Conservation (phyloP, 2,888 invertebrate species). For the Notodonta ziczac region DNA sequence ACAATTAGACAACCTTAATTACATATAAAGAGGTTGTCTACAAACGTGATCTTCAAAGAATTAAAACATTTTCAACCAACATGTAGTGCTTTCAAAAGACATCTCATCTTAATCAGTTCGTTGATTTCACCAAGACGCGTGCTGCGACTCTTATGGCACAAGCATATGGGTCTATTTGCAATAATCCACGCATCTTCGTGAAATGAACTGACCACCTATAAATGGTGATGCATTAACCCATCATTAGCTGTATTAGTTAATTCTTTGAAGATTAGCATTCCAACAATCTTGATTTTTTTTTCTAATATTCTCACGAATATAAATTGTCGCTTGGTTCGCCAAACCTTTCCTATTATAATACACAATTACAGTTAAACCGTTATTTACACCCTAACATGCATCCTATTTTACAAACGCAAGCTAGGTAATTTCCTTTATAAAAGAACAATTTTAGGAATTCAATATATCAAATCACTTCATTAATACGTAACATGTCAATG, state of each 20-base stretch:
- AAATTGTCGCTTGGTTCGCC: neutral
- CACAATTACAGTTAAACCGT: neutral
- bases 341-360: neutral
- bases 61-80: neutral
- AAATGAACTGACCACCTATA: no score
- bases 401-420: no score
- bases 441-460: no score
- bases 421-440: no score
- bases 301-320: neutral
- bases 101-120: neutral
- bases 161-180: no score
- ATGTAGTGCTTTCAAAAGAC: neutral
- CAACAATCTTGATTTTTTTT: neutral
- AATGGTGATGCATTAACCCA: no score
- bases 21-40: constrained; percentile 26
- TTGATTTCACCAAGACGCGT: no score
- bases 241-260: neutral
- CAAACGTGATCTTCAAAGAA: constrained; percentile 22
- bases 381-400: neutral
- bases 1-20: constrained; percentile 28
- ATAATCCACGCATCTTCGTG: no score
- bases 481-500: no score
- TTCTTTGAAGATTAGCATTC: neutral
- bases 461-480: no score
- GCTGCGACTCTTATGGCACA: no score